Conservation (phyloP, 2,888 invertebrate species). For the Rhamnusium bicolor region DNA sequence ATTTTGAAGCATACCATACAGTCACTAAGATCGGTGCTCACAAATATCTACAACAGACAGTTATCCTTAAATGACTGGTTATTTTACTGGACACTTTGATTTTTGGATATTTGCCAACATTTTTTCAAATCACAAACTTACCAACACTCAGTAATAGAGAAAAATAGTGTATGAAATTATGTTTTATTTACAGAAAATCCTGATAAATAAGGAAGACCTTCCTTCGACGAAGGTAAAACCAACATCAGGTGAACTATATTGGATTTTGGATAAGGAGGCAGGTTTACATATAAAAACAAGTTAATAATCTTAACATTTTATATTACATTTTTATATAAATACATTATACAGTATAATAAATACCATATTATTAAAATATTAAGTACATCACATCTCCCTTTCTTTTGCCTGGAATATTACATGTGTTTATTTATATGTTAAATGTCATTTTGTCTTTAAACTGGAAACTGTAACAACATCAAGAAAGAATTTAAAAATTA, state of each 20-base stretch:
- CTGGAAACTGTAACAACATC: constrained; percentile 44
- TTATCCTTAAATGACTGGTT: too few relatives aligned
- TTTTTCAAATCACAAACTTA: too few relatives aligned
- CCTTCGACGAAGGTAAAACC: constrained; percentile 87
- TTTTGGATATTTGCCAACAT: too few relatives aligned
- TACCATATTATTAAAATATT: constrained; percentile 68
- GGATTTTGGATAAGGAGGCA: constrained; percentile 77
- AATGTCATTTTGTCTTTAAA: constrained; percentile 27
- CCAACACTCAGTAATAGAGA: too few relatives aligned
- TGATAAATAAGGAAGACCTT: constrained; percentile 82
- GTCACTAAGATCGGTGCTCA: too few relatives aligned
- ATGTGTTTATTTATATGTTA: constrained; percentile 32
- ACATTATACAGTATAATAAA: constrained; percentile 65
- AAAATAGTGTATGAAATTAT: constrained; percentile 11
- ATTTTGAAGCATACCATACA: too few relatives aligned
- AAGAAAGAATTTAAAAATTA: constrained; percentile 39
- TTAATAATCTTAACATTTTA: constrained; percentile 46
- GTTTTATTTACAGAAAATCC: constrained; percentile 79
- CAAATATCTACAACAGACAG: too few relatives aligned
- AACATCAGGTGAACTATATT: constrained; percentile 78
- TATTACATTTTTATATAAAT: constrained; percentile 49
- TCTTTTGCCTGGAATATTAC: constrained; percentile 48
- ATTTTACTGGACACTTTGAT: too few relatives aligned
- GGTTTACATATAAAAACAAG: constrained; percentile 61
- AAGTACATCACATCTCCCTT: constrained; percentile 69